Base-by-base conservation (phyloP, 2,888 invertebrate species). In the Idaea aversata region DNA sequence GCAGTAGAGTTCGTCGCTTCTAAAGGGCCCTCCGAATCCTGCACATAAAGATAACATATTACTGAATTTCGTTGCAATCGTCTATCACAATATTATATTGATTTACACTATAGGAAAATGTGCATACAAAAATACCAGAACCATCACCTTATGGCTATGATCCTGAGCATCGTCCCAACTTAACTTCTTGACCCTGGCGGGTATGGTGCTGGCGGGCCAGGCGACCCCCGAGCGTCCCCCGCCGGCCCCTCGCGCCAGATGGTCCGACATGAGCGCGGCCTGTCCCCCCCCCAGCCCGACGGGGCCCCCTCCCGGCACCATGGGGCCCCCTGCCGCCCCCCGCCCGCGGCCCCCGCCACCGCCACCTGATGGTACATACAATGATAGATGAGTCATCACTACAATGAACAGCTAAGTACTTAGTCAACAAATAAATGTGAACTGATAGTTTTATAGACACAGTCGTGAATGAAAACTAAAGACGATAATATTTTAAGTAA, bases 111-210 rank as follows among this genome's bases (percentile, higher is more conserved):
- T 25, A 25, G 25, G 25, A 25, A 10, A 47, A 47, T 47, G 47
- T 47, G 47, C 47, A 47, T 47, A 47, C 47, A 47, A 47, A 10
- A 47, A 47, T 47, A 47, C 47, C 13, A 5, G 47, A 47, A 47
- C 47, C 47, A 47, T 47, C 47, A 47, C 47, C 47, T 47, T 47
- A 47, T 47, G 47, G 47, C 47, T 47, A 47, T 47, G 47, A 47
- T 71, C 64, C 3, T 70, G 72, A 15, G 77, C 73, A 34, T 79
- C 77, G 70, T 83, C 85, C 82, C 82, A 97, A 84, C 96, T 96
- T 63, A 97, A 93, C 81, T 96, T 96, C 88, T 97, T 97, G 70
- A 96, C 95, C 62, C 96, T 88, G 63, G 95, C 94, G 5, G 96
- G 95, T 47, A 95, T 95, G 67, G 96, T 95, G 65, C 94, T 93